Conservation (phyloP, 2,888 invertebrate genomes). For the Callinectes sapidus region DNA sequence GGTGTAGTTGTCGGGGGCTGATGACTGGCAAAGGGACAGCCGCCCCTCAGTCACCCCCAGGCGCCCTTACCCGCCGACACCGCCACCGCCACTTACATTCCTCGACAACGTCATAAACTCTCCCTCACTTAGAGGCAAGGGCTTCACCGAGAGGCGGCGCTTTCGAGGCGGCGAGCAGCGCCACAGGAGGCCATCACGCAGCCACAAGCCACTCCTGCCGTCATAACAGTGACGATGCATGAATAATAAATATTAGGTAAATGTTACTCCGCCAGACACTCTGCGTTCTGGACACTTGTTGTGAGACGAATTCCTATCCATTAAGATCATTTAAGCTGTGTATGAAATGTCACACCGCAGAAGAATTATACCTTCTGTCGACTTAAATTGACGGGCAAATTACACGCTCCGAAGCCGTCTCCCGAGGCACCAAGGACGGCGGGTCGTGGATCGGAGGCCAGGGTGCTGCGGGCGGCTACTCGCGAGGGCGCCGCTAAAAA, state of each 20-base stretch:
- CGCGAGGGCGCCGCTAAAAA: conserved; percentile 46
- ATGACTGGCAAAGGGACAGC: conserved; percentile 41
- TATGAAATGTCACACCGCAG: conserved; percentile 41
- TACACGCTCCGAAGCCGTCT: conserved; percentile 31
- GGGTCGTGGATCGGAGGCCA: conserved; percentile 14
- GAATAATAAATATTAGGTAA: conserved; percentile 26
- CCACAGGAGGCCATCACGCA: conserved; percentile 11
- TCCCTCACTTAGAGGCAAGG: background rate
- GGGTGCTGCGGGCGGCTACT: background rate
- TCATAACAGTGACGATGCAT: conserved; percentile 44
- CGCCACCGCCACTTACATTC: conserved; percentile 29
- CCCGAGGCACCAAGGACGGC: conserved; percentile 32
- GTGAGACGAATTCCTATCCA: conserved; percentile 29
- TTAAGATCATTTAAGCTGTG: conserved; percentile 39
- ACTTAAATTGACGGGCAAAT: conserved; percentile 43
- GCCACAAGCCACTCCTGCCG: conserved; percentile 24
- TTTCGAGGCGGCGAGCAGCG: background rate
- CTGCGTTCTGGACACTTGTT: conserved; percentile 4
- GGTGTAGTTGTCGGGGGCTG: background rate
- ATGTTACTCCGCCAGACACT: background rate
- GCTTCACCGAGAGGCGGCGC: background rate
- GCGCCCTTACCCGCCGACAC: background rate
- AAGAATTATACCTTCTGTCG: conserved; percentile 45
- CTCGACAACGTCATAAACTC: conserved; percentile 39
- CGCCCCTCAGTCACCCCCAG: conserved; percentile 21